Evolutionary conservation across 2,113 vertebrate genomes (phyloP), one percentile per base, ranked within the genome.

Genomic region (Panthera tigris): DNA sequence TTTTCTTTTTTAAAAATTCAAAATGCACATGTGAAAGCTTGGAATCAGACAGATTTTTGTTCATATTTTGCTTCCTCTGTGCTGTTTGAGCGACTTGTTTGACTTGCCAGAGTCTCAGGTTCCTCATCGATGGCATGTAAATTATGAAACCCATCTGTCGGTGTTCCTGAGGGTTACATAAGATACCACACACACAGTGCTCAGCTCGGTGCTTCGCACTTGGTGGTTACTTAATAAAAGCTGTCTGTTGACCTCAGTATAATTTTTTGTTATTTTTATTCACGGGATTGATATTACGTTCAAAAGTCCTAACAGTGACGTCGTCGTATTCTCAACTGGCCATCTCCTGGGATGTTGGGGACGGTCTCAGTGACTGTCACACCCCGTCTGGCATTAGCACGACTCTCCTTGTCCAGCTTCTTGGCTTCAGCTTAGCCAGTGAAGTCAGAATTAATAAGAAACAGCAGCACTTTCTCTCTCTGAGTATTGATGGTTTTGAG

Each of bases 361-460:
- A 74, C 0, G 27, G 84, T 10, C 21, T 36, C 25, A 0, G 89
- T 5, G 82, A 65, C 71, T 69, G 31, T 14, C 83, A 16, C 1
- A 15, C 91, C 25, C 31, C 2, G 2, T 25, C 19, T 61, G 74
- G 55, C 19, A 13, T 48, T 33, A 15, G 6, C 10, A 0, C 1
- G 9, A 1, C 16, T 45, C 23, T 96, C 88, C 91, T 81, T 13
- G 41, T 61, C 45, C 76, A 48, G 50, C 65, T 13, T 0, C 83
- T 94, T 92, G 95, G 95, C 94, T 83, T 61, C 63, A 1, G 4
- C 66, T 36, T 57, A 41, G 55, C 81, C 89, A 68, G 0, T 95
- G 97, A 96, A 96, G 91, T 97, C 95, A 96, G 97, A 96, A 94
- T 98, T 93, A 94, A 88, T 96, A 82, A 94, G 80, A 93, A 88